Evolutionary conservation across 2,888 invertebrate species (phyloP), one percentile per base, ranked within the genome.

Genomic region (Drosophila tripunctata): DNA sequence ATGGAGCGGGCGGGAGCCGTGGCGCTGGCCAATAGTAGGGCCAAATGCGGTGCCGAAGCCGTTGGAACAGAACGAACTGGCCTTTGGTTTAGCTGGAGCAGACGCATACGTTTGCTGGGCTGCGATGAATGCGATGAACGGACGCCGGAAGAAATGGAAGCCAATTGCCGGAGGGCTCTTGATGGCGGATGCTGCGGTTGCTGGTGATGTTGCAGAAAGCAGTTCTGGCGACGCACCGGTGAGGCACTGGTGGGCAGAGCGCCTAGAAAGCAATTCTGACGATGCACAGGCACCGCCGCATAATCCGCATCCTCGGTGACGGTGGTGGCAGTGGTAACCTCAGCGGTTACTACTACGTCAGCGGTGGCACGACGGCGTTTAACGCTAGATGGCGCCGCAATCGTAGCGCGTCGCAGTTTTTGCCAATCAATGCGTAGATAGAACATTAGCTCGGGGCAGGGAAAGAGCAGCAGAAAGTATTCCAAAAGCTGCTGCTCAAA

Each of bases 181-280:
- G 21, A 10, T 8, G 31, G 44, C 8, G 8, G 33, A 8, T 21
- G 56, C 4, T 40, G 48, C 8, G 1, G 40, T 12, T 50, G 48
- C 7, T 27, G 67, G 4, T 30, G 43, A 4, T 66, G 61, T 7
- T 54, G 58, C 36, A 31, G 10, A 24, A 50, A 50, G 41, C 52
- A 21, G 14, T 45, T 57, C 21, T 64, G 78, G n/a, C 65, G 86
- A 22, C 48, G 81, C 17, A 68, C 45, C 0, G 43, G 19, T 0
- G 30, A 1, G 1, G 30, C 19, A 17, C 40, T 35, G 41, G 12
- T 38, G 0, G 87, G 90, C 22, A 82, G 50, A 6, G 57, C 66
- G 8, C 90, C 91, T 0, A 91, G 41, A 44, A 91, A 91, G 35
- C 90, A 90, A 51, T 91, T 90, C 64, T 90, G 91, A 4, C 91